phyloP scores from a whole-genome alignment of 2,113 vertebrate species.

The Neotragus pygmaeus region DNA sequence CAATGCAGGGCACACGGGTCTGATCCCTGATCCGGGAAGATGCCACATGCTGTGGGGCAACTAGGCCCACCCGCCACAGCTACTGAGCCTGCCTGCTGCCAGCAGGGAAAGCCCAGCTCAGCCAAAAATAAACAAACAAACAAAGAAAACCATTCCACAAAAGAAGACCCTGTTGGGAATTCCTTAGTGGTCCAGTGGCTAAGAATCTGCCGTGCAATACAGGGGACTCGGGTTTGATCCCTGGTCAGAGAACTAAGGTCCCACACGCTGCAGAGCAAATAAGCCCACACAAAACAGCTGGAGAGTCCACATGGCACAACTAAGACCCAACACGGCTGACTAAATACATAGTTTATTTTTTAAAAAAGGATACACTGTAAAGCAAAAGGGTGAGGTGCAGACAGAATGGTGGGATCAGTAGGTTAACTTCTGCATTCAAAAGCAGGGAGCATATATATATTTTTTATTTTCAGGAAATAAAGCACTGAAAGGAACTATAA shows the following conservation, averaged over 20 bases:
- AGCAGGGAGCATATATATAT: not conserved
- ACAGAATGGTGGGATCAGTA: not conserved
- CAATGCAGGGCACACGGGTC: not conserved
- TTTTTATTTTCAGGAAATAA: not conserved
- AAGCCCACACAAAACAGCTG: not conserved
- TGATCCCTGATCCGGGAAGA: not conserved
- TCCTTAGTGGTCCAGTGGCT: not conserved
- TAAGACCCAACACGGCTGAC: rapidly evolving
- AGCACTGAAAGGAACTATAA: not conserved
- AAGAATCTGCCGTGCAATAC: not conserved
- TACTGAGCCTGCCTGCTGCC: not conserved
- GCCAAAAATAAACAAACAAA: not conserved
- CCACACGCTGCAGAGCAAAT: not conserved
- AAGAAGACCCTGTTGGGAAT: not conserved
- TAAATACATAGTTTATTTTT: not conserved
- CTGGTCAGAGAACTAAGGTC: not conserved
- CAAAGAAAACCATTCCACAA: not conserved
- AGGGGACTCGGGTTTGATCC: not conserved
- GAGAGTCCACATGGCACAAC: not conserved
- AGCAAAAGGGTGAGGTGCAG: not conserved
- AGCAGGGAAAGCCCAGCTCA: not conserved
- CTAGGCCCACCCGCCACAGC: not conserved
- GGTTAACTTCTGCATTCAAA: not conserved
- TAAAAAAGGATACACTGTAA: not conserved
- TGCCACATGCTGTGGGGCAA: not conserved